Percentiles rank a stretch among this genome's conserved stretches.
Conservation (phyloP, 2,888 invertebrate species). For the Cheilosia urbana region DNA sequence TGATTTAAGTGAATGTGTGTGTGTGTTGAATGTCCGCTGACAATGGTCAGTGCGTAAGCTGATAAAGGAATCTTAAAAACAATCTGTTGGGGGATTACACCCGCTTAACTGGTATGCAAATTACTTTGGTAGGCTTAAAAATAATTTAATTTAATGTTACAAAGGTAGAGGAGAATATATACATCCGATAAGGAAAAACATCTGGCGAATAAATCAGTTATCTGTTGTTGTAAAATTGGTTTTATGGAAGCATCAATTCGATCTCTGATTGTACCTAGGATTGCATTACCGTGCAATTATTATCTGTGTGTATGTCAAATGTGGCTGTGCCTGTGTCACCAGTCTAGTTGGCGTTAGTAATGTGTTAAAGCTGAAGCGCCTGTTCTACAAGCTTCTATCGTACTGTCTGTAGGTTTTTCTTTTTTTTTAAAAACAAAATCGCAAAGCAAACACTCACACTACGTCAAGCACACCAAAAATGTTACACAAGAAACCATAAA, state of each 20-base stretch:
- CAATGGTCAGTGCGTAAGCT: slow-evolving; percentile 8
- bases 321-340: neutral
- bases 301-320: neutral
- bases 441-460: slow-evolving; percentile 67
- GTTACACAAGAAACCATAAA: slow-evolving; percentile 25
- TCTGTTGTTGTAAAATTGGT: neutral
- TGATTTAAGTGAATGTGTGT: neutral
- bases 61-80: slow-evolving; percentile 38
- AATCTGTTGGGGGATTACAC: slow-evolving; percentile 41
- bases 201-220: neutral
- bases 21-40: slow-evolving; percentile 11
- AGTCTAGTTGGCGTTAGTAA: neutral
- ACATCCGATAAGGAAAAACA: neutral
- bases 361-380: neutral
- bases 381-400: neutral
- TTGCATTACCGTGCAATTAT: neutral
- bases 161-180: neutral
- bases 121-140: slow-evolving; percentile 20
- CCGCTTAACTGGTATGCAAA: slow-evolving; percentile 20
- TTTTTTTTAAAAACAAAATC: slow-evolving; percentile 17
- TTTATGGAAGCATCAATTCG: neutral
- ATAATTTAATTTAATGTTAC: slow-evolving; percentile 17
- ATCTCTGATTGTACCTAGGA: neutral
- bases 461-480: slow-evolving; percentile 65
- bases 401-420: neutral